Evolutionary conservation across 2,113 vertebrate genomes (phyloP).

Genomic region (Etheostoma cragini): DNA sequence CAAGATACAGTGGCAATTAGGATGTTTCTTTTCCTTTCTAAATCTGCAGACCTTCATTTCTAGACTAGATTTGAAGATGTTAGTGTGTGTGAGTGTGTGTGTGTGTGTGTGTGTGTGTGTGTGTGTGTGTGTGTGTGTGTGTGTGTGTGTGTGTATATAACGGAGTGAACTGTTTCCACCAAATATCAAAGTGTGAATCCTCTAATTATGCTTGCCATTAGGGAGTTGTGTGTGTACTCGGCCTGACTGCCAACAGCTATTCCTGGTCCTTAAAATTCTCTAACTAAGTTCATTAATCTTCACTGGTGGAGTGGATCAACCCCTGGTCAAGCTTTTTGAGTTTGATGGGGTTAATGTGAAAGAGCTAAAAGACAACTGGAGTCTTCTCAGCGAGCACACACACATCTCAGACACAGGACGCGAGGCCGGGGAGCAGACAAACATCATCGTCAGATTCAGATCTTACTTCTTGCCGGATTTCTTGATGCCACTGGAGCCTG

Average conservation of each 20-base stretch:
- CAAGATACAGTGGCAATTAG: background rate
- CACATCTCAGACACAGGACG: slow-evolving; percentile 9
- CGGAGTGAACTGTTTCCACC: background rate
- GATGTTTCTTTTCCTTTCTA: background rate
- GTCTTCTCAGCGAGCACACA: background rate
- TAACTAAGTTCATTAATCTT: background rate
- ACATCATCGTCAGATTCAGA: background rate
- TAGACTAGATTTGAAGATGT: background rate
- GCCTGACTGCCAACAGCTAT: background rate
- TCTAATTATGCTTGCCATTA: background rate
- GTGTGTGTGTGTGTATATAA: no score
- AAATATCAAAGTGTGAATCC: slow-evolving; percentile 12
- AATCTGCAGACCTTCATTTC: background rate
- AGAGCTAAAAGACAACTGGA: slow-evolving; percentile 17
- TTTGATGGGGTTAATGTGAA: slow-evolving; percentile 5
- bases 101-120: no score
- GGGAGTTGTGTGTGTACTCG: background rate
- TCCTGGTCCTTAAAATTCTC: background rate
- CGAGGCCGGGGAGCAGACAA: background rate
- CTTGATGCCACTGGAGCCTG: slow-evolving; percentile 93
- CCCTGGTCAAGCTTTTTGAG: background rate
- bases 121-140: no score
- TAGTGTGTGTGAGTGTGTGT: background rate
- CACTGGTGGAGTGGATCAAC: slow-evolving; percentile 4
- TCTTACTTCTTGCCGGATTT: slow-evolving; percentile 96